A percentile compares a stretch with the other conserved stretches of the same genome.
Evolutionary conservation across 37 sponge, comb jelly and placozoan species (phyloP).

Genomic region (Aplysina aerophoba): DNA sequence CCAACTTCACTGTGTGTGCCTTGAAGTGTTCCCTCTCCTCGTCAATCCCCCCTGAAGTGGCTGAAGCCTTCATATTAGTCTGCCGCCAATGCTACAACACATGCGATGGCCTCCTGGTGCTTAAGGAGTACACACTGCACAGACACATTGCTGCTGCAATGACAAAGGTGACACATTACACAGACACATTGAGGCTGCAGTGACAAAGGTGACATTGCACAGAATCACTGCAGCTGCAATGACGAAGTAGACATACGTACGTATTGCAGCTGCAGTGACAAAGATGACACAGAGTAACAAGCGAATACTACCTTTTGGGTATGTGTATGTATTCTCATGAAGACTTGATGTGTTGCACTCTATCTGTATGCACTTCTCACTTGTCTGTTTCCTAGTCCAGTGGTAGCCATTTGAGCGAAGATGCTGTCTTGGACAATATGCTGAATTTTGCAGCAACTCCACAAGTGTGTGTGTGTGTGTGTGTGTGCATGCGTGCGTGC

Average conservation of each 20-base stretch:
- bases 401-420: slow-evolving; percentile 35
- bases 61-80: slow-evolving; percentile 70
- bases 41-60: slow-evolving; percentile 30
- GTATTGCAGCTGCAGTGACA: too few species aligned
- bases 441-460: slow-evolving; percentile 91
- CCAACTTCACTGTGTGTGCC: slow-evolving; percentile 47
- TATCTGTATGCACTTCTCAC: neutral
- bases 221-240: too few species aligned
- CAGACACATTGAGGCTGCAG: too few species aligned
- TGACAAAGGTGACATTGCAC: too few species aligned
- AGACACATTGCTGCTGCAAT: slow-evolving; percentile 58
- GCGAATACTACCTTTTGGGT: too few species aligned
- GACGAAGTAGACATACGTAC: too few species aligned
- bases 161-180: slow-evolving; percentile 47
- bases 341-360: neutral
- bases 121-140: slow-evolving; percentile 67
- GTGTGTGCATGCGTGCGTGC: neutral
- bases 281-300: too few species aligned
- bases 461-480: slow-evolving; percentile 46
- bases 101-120: slow-evolving; percentile 59
- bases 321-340: too few species aligned
- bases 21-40: slow-evolving; percentile 33
- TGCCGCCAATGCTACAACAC: slow-evolving; percentile 89
- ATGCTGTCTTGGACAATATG: slow-evolving; percentile 70
- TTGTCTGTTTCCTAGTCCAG: neutral